Evolutionary conservation across 2,888 invertebrate species (phyloP).

Genomic region (Pycnomerus fuliginosus): DNA sequence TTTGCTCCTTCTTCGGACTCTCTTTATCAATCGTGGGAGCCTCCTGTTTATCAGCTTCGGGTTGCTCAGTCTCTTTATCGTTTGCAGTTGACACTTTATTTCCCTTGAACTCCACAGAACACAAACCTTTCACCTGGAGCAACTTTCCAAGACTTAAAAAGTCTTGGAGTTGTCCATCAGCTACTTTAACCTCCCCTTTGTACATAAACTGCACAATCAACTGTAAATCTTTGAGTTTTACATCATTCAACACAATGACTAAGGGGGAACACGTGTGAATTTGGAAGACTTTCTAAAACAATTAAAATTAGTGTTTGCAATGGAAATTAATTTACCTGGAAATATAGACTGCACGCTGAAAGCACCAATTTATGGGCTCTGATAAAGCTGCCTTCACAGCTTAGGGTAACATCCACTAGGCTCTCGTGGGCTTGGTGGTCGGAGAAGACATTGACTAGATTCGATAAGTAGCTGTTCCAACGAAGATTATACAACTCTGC

Average conservation of each 20-base stretch:
- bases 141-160: conserved; percentile 52
- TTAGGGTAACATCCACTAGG: conserved; percentile 55
- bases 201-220: conserved; percentile 56
- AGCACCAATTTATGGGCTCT: conserved; percentile 56
- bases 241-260: conserved; percentile 53
- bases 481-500: conserved; percentile 48
- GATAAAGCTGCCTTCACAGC: conserved; percentile 54
- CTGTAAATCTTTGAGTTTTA: conserved; percentile 50
- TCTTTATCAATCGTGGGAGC: too few relatives aligned
- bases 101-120: conserved; percentile 47
- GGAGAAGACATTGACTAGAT: conserved; percentile 53
- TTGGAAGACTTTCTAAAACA: conserved; percentile 50
- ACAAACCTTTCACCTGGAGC: conserved; percentile 55
- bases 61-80: too few relatives aligned
- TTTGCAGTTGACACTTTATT: too few relatives aligned
- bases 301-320: conserved; percentile 1
- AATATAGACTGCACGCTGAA: conserved; percentile 56
- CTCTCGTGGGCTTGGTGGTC: conserved; percentile 52
- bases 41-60: too few relatives aligned
- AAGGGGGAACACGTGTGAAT: conserved; percentile 50
- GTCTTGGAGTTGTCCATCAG: conserved; percentile 51
- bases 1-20: too few relatives aligned
- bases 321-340: conserved; percentile 44
- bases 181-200: conserved; percentile 55
- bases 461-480: conserved; percentile 56